Percentiles rank a stretch among this genome's conserved stretches.
Conservation (phyloP, 1,140 invertebrate species). For the Nylanderia fulva region DNA sequence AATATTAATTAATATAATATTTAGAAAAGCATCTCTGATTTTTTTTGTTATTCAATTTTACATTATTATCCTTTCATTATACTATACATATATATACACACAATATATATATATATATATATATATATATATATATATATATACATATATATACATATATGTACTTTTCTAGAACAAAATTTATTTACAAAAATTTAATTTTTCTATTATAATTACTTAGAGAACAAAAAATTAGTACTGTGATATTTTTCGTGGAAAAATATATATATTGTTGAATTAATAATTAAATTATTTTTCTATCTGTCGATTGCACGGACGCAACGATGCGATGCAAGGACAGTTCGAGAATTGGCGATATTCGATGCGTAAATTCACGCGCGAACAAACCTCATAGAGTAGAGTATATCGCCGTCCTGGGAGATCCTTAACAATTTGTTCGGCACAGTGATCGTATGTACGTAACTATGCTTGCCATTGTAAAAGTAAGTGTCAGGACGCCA, state of each 20-base stretch:
- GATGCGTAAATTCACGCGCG: conserved; percentile 38
- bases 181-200: conserved; percentile 58
- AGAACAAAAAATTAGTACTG: not conserved
- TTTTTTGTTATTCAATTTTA: not conserved
- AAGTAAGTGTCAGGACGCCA: conserved; percentile 99
- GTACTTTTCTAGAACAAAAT: conserved; percentile 69
- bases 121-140: too few species aligned
- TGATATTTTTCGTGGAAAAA: not conserved
- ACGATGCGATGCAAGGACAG: not conserved
- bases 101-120: too few species aligned
- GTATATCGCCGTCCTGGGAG: conserved; percentile 94
- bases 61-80: not conserved
- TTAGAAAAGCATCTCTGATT: not conserved
- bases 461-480: conserved; percentile 96
- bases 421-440: conserved; percentile 97
- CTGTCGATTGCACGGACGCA: not conserved
- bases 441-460: conserved; percentile 97
- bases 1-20: not conserved
- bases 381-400: conserved; percentile 96
- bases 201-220: not conserved
- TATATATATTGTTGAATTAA: not conserved
- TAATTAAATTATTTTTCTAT: conserved; percentile 5
- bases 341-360: not conserved
- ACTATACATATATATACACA: too few species aligned
- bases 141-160: too few species aligned